Base-by-base conservation (phyloP, 64 coral and sea anemone genomes). In the Montipora capricornis region DNA sequence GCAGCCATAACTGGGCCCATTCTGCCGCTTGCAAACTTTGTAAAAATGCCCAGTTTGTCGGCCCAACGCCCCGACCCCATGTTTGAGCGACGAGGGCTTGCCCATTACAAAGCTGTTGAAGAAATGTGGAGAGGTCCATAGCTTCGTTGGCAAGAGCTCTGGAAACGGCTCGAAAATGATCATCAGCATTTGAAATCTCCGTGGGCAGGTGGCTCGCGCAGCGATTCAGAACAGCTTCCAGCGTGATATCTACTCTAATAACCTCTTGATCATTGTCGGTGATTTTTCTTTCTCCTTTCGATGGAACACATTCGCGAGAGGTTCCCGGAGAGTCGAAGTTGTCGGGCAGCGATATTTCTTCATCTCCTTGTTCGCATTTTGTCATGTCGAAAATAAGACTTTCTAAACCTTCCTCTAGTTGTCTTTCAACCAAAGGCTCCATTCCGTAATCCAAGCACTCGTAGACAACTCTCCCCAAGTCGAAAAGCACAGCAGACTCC, bases 1-100 rank as follows among this genome's bases (percentile, higher is more conserved):
- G 96, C 8, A 97, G 91, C 96, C 96, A 97, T 69, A 97, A 92
- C 77, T 97, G 92, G 0, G 96, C 96, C 96, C 96, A 97, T 61
- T 97, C 92, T 61, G 96, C 92, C 12, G 83, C 96, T 75, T 97
- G 96, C 14, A 97, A 86, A 51, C 83, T 95, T 79, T 97, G 96
- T 29, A 97, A 86, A 83, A 94, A 88, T 20, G 90, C 89, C 96
- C 96, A 97, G 12, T 97, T 97, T 77, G 96, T 97, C 75, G 88
- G 78, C 46, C 96, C 96, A 24, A 94, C 69, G 66, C 96, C 96
- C 26, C 88, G 89, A 1, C 96, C 96, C 93, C 92, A 97, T 10
- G 82, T 95, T 61, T 97, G 93, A 77, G 93, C 87, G 62, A 97
- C 80, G 13, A 97, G 74, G 14, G 84, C 92, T 17, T 20, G 77